Evolutionary conservation across 2,113 vertebrate species (phyloP), one percentile per base, ranked within the genome.

Genomic region (Cnemophilus loriae): DNA sequence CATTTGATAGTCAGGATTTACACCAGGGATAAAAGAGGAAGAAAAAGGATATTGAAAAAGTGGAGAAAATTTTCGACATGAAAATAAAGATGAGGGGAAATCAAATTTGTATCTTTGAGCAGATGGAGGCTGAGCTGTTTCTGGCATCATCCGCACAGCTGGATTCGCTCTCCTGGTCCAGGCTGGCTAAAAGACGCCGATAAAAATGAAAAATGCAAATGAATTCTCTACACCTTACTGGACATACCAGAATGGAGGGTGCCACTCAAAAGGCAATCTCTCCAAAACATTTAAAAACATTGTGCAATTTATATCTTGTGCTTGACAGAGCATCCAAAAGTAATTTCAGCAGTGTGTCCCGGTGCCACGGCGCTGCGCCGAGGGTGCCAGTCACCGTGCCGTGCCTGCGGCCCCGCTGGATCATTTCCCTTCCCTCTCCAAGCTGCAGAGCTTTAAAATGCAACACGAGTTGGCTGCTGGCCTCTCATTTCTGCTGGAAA

Each of bases 181-280:
- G 80, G 59, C 80, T 83, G 83, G 75, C 89, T 63, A 95, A 75
- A 84, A 95, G 95, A 52, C 24, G 0, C 73, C 32, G 23, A 96
- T 93, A 94, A 90, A 97, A 94, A 91, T 86, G 94, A 95, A 64
- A 97, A 96, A 97, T 97, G 96, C 80, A 96, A 93, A 96, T 92
- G 88, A 94, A 93, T 89, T 94, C 96, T 97, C 97, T 67, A 30
- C 33, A 97, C 96, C 94, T 96, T 96, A 80, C 69, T 83, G 42
- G 71, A 96, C 96, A 90, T 27, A 32, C 94, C 56, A 88, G 95
- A 96, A 98, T 96, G 96, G 97, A 97, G 96, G 96, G 97, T 98
- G 98, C 97, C 97, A 98, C 97, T 98, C 98, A 98, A 96, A 98
- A 98, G 97, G 96, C 97, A 98, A 97, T 98, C 98, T 97, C 97